Base-by-base conservation (phyloP, 2,888 invertebrate genomes). In the Trilocha varians region DNA sequence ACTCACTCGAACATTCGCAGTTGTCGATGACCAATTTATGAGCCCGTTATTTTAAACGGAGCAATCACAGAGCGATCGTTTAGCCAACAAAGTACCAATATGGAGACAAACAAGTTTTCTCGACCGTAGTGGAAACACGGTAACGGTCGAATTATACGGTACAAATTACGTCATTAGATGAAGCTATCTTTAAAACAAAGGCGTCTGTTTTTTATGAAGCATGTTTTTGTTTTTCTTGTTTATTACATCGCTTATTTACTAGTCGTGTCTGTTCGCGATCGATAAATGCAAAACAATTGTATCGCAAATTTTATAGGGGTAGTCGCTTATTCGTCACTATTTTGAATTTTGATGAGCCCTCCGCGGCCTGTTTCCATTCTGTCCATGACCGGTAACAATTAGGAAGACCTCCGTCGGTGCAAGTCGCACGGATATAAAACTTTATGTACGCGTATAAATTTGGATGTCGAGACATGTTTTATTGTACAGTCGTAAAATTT, bases 381-480 rank as follows among this genome's bases (percentile, higher is more conserved):
- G 67, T 77, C 78, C 84, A 84, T 84, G 85, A 80, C 77, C 80
- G 69, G 65, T 65, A 75, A 77, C 83, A 85, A 85, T 85, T 85
- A 84, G 76, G 83, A 68, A 65, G 65, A 72, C 70, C 74, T 69
- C 67, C 68, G 57, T 53, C 72, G 68, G 68, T 80, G 83, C 84
- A 78, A 80, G 83, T 78, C 71, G 77, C 76, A 66, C 68, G 71
- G 79, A 70, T 78, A 84, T 84, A 83, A 85, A 85, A 85, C 77
- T 85, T 85, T 85, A 85, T 84, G 83, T 82, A 78, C 79, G 78
- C 78, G 73, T 83, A 84, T 84, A 85, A 84, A 84, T 85, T 85
- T 75, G 66, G 76, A 76, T 84, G 82, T 78, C 84, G 84, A 78
- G 84, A 84, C 85, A 84, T 84, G 83, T 83, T 85, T 85, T 85